Evolutionary conservation across 2,113 vertebrate genomes (phyloP), one percentile per base, ranked within the genome.

Genomic region (Charina bottae): DNA sequence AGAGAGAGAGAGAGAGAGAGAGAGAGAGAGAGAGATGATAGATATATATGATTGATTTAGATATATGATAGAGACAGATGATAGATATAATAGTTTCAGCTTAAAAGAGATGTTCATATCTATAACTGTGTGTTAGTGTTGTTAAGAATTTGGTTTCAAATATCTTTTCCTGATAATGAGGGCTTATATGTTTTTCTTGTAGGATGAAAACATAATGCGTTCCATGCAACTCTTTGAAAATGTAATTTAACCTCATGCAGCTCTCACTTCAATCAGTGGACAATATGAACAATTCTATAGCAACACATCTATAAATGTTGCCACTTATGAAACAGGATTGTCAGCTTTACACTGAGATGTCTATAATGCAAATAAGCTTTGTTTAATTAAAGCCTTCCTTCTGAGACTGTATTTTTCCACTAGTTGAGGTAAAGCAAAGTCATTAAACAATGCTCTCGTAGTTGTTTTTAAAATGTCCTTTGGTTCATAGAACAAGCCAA

Each of bases 201-300:
- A 99, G 99, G 99, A 99, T 96, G 99, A 99, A 97, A 99, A 99
- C 94, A 99, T 99, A 97, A 99, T 99, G 99, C 97, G 98, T 96
- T 99, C 99, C 94, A 99, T 99, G 99, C 99, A 99, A 97, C 99
- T 99, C 96, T 99, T 99, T 96, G 99, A 99, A 98, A 99, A 99
- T 24, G 98, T 99, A 96, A 99, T 99, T 97, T 99, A 99, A 98
- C 97, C 94, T 91, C 90, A 93, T 53, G 42, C 56, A 4, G 84
- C 78, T 91, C 95, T 88, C 21, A 94, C 93, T 94, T 96, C 92
- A 91, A 68, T 46, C 89, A 94, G 96, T 93, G 96, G 95, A 97
- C 94, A 96, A 95, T 91, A 94, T 54, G 90, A 96, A 92, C 89
- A 91, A 95, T 93, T 96, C 96, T 93, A 92, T 96, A 96, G 96